A percentile compares a stretch with the other conserved stretches of the same genome.
Evolutionary conservation across 2,888 invertebrate species (phyloP).

Genomic region (Calameuta pallipes): DNA sequence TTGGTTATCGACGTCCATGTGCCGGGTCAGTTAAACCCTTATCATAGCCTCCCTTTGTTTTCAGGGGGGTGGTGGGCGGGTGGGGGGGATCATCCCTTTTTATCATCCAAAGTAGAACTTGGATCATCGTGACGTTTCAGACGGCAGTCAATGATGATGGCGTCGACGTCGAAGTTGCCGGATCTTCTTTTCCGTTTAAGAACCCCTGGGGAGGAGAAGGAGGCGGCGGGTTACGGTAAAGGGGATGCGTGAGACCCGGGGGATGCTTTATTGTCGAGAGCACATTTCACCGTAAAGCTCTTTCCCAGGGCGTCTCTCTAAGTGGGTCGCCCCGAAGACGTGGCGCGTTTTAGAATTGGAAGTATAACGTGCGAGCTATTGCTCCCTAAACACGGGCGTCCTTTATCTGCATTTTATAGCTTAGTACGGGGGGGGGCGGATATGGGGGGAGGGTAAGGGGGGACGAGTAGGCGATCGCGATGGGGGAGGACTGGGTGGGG

Average conservation of each 20-base stretch:
- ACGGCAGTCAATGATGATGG: not conserved
- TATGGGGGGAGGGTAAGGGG: not conserved
- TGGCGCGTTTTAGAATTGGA: constrained; percentile 25
- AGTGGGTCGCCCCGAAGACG: constrained; percentile 19
- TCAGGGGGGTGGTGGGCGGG: no score
- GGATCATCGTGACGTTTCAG: not conserved
- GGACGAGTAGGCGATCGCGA: not conserved
- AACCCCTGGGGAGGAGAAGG: not conserved
- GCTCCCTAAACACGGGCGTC: constrained; percentile 43
- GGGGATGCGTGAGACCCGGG: not conserved
- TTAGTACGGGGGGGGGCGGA: not conserved
- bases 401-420: constrained; percentile 52
- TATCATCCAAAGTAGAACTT: not conserved
- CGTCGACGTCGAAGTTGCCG: not conserved
- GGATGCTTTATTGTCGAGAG: constrained; percentile 4
- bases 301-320: constrained; percentile 8
- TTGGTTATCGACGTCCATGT: not conserved
- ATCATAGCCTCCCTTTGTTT: not conserved
- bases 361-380: constrained; percentile 28
- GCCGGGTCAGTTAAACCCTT: not conserved
- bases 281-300: constrained; percentile 6
- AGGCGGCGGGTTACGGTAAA: not conserved
- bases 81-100: not conserved
- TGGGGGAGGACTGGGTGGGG: not conserved
- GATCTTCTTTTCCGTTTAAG: not conserved